A percentile compares a stretch with the other conserved stretches of the same genome.
phyloP scores from a whole-genome alignment of 1,140 invertebrate genomes.

The Aphidius ervi region DNA sequence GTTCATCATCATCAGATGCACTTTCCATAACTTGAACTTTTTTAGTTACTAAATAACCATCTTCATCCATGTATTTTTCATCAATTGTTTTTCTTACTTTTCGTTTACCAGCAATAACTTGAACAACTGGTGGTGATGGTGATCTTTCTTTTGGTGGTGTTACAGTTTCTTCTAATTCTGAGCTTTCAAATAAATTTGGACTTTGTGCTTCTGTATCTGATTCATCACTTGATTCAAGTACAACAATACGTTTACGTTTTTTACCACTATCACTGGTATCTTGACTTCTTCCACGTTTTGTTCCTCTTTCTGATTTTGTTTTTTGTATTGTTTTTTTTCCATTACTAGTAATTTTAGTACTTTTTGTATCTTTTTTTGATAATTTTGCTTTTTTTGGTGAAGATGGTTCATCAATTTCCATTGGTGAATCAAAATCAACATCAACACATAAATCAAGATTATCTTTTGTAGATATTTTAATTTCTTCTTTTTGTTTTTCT shows the following conservation, averaged over 20 bases:
- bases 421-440: too few relatives aligned
- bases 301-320: constrained; percentile 25
- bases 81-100: constrained; percentile 41
- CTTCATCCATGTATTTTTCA: constrained; percentile 42
- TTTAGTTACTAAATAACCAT: constrained; percentile 46
- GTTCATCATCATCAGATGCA: constrained; percentile 38
- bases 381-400: constrained; percentile 12
- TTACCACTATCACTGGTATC: constrained; percentile 26
- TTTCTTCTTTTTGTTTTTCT: constrained; percentile 14
- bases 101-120: constrained; percentile 34
- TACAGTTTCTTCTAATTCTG: constrained; percentile 20
- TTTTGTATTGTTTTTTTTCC: constrained; percentile 18
- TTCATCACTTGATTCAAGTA: constrained; percentile 36
- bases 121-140: constrained; percentile 30
- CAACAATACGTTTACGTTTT: constrained; percentile 43
- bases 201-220: constrained; percentile 30
- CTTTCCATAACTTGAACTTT: constrained; percentile 43
- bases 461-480: background rate
- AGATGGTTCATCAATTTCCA: background rate
- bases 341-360: background rate
- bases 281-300: constrained; percentile 36
- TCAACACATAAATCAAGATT: background rate
- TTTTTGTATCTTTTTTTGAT: constrained; percentile 16
- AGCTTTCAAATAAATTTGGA: constrained; percentile 21
- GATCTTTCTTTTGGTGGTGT: constrained; percentile 24